These are phyloP conservation scores for Leucophenga maculata DNA, from an alignment of 2,888 invertebrate species.

Conservation along the genomic window DNA sequence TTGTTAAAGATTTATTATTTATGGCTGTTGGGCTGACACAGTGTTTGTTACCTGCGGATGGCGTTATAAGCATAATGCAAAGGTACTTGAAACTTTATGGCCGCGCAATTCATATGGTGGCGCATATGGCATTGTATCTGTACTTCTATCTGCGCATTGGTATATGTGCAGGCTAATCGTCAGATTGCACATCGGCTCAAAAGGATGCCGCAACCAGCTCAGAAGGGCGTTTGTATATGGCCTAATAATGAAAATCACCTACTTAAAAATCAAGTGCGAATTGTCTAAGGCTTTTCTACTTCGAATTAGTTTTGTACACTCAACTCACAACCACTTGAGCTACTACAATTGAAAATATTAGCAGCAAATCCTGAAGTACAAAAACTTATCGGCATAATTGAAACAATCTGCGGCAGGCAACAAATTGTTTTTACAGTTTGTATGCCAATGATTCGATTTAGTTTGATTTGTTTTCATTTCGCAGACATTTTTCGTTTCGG, in stretches of 20 bases:
- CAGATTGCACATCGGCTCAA: not conserved
- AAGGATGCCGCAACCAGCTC: not conserved
- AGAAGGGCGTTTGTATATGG: slow-evolving; percentile 63
- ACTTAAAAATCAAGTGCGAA: slow-evolving; percentile 64
- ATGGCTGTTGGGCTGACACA: not conserved
- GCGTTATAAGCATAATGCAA: not conserved
- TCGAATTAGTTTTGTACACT: not conserved
- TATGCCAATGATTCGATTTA: slow-evolving; percentile 36
- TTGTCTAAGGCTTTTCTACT: slow-evolving; percentile 41
- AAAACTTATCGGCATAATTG: slow-evolving; percentile 51
- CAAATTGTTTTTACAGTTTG: slow-evolving; percentile 65
- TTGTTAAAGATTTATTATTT: too few species aligned
- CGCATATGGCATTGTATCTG: slow-evolving; percentile 14
- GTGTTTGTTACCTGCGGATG: slow-evolving; percentile 17
- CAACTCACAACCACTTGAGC: slow-evolving; percentile 1
- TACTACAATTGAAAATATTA: not conserved
- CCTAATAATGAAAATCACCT: slow-evolving; percentile 65
- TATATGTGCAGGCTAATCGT: not conserved
- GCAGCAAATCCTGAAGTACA: not conserved
- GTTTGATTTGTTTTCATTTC: slow-evolving; percentile 21
- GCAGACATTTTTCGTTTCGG: slow-evolving; percentile 21
- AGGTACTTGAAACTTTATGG: slow-evolving; percentile 15
- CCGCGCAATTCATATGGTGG: not conserved
- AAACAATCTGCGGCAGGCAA: slow-evolving; percentile 48
- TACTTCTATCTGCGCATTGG: not conserved